Base-by-base conservation (phyloP, 2,113 vertebrate species). In the Copsychus sechellarum region DNA sequence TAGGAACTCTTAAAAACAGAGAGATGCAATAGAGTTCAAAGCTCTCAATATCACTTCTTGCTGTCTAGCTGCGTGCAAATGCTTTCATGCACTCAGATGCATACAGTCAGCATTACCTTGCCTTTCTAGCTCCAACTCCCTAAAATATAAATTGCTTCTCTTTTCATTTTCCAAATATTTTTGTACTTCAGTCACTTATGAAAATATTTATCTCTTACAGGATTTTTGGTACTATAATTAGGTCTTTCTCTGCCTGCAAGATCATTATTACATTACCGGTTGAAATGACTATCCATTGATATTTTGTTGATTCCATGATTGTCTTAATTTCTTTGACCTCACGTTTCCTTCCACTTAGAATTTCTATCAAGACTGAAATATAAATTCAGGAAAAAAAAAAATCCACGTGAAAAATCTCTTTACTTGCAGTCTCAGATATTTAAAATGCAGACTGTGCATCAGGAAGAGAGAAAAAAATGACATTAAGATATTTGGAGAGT, bases 251-350 rank as follows among this genome's bases (percentile, higher is more conserved):
- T 91, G 4, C 22, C 85, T 85, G 43, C 16, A 61, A 71, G 5
- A 6, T 67, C 8, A 58, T 78, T 54, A 51, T 71, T 60, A 12
- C 42, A 40, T 40, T 76, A 71, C 15, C 5, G 56, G 11, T 56
- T 79, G 48, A 64, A 64, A 40, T 31, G 1, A 50, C 36, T 1
- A 23, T 47, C 22, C 79, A 12, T 45, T 1, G 0, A 53, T 69
- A 43, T 48, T 87, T 76, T 71, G 29, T 64, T 80, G 50, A 90
- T 80, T 64, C 14, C 11, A 31, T 48, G 8, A 53, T 54, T 73
- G 14, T 22, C 43, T 53, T 71, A 45, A 62, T 71, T 86, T 88
- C 40, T 84, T 58, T 71, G 33, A 58, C 29, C 5, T 92, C n/a
- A 31, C 18, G 36, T 82, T 72, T 62, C 10, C 20, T 85, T 81